A percentile compares a stretch with the other conserved stretches of the same genome.
Evolutionary conservation across 2,113 vertebrate species (phyloP).

Genomic region (Paraplagusia blochii): DNA sequence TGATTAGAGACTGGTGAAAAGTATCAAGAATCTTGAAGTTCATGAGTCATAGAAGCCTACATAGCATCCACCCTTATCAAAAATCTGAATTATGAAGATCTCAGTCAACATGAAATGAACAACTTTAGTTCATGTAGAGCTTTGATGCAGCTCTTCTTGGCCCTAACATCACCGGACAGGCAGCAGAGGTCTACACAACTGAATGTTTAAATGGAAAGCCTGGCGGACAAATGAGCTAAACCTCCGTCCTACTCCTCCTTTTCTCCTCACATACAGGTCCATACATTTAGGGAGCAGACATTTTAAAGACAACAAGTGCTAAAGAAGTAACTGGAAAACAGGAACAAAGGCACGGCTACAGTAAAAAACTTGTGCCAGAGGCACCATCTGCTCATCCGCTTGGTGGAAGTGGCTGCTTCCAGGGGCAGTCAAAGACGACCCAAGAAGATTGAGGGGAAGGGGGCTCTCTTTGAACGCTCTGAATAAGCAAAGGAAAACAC

Average conservation of each 20-base stretch:
- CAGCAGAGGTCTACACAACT: slow-evolving; percentile 26
- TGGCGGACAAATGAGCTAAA: slow-evolving; percentile 32
- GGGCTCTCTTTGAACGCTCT: slow-evolving; percentile 41
- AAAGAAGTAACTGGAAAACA: slow-evolving; percentile 42
- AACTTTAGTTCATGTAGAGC: slow-evolving; percentile 1
- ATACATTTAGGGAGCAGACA: slow-evolving; percentile 40
- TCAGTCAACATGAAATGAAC: not conserved
- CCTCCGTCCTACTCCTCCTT: slow-evolving; percentile 40
- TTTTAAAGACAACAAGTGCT: slow-evolving; percentile 29
- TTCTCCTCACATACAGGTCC: slow-evolving; percentile 38
- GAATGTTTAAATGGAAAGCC: slow-evolving; percentile 30
- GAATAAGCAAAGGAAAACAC: slow-evolving; percentile 39
- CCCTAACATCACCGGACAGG: slow-evolving; percentile 40
- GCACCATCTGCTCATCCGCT: slow-evolving; percentile 69
- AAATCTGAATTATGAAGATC: not conserved
- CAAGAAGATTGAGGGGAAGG: slow-evolving; percentile 60
- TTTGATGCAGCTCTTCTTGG: slow-evolving; percentile 37
- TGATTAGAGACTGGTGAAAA: too few species aligned
- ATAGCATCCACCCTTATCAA: not conserved
- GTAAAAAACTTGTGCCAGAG: slow-evolving; percentile 47
- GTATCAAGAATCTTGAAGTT: too few species aligned
- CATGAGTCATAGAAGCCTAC: too few species aligned
- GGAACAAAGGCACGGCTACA: slow-evolving; percentile 52
- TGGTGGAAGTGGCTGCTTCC: slow-evolving; percentile 53
- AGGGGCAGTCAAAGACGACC: slow-evolving; percentile 52